Base-by-base conservation (phyloP, 2,797 vertebrate genomes). In the Lepilemur ruficaudatus region DNA sequence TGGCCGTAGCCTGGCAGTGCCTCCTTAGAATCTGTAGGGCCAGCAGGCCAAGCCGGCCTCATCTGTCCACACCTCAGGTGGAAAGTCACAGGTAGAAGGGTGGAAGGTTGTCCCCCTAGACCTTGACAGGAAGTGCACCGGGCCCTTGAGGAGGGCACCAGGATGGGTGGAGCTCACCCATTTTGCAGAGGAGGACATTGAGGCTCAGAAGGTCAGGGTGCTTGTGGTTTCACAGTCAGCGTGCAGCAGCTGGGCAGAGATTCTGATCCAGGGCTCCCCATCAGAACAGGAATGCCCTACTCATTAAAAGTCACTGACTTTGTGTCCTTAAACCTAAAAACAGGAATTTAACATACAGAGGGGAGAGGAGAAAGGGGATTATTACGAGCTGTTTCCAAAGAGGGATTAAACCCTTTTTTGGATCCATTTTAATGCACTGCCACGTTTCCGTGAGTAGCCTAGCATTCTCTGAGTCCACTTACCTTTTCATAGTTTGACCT, bases 401-500 rank as follows among this genome's bases (percentile, higher is more conserved):
- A 38, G 94, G 96, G 95, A 90, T 96, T 97, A 95, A 95, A 94
- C 81, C 89, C 89, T 69, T 91, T 87, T 97, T 75, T 43, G 83
- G 86, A 95, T 93, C 83, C 70, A 82, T 95, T 93, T 88, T 91
- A 92, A 88, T 61, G 78, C 46, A 43, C 32, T 12, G 30, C 95
- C 94, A 78, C 38, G 7, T 95, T 93, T 91, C 94, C 84, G 30
- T 61, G 73, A 97, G 94, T 84, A 96, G 86, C 80, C 92, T 92
- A 69, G 89, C 87, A 95, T 96, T 97, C 91, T 93, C 72, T 38
- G 46, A 81, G 91, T 93, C 94, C 93, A 95, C 55, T 70, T 97
- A 96, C 89, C 96, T 97, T 96, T 97, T 97, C 93, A 96, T 94
- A 97, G 96, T 96, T 97, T 97, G 94, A 97, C 97, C 96, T 98